phyloP scores from a whole-genome alignment of 1,140 invertebrate species.

The Ips nitidus region DNA sequence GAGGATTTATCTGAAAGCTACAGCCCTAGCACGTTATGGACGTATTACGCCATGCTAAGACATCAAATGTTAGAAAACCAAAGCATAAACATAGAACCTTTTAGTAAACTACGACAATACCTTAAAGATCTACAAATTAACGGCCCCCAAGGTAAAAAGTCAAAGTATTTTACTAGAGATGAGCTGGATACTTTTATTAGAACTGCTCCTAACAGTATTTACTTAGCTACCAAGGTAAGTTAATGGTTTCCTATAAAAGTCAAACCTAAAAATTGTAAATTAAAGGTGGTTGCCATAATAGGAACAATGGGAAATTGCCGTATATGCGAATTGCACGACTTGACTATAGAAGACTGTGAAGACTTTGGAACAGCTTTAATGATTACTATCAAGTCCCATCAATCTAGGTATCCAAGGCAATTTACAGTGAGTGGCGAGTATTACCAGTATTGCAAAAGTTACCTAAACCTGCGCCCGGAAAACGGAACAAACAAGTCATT shows the following conservation, averaged over 20 bases:
- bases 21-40: slow-evolving; percentile 42
- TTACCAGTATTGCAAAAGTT: slow-evolving; percentile 10
- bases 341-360: no score
- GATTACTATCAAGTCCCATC: no score
- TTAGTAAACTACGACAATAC: slow-evolving; percentile 14
- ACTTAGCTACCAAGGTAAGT: background rate
- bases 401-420: background rate
- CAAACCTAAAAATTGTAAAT: background rate
- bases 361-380: no score
- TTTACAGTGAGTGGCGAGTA: slow-evolving; percentile 26
- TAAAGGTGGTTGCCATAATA: slow-evolving; percentile 24
- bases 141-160: slow-evolving; percentile 36
- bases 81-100: slow-evolving; percentile 32
- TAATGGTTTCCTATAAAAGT: background rate
- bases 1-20: slow-evolving; percentile 37
- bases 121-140: slow-evolving; percentile 25
- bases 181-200: slow-evolving; percentile 32
- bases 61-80: slow-evolving; percentile 32
- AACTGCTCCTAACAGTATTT: slow-evolving; percentile 22
- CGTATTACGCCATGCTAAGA: slow-evolving; percentile 41
- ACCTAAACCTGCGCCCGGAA: background rate
- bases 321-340: background rate
- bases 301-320: background rate
- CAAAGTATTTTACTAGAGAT: slow-evolving; percentile 29
- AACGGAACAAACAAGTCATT: background rate